Conservation (phyloP, 2,113 vertebrate species). For the Octodon degus region DNA sequence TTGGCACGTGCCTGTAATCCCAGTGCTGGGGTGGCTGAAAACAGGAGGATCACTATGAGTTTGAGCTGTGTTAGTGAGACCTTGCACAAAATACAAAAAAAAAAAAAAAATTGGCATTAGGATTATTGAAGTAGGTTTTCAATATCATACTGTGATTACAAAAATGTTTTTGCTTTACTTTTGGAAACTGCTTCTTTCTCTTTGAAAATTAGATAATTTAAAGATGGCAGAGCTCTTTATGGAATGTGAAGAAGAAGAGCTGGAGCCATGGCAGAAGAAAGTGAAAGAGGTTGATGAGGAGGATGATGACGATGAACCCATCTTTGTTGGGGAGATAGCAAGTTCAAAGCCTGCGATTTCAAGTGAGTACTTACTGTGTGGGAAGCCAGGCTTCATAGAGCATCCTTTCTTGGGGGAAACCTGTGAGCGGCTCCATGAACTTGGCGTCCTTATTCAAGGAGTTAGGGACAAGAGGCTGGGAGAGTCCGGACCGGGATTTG, state of each 20-base stretch:
- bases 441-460: neutral
- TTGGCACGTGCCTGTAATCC: too few relatives aligned
- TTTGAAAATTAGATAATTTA: conserved; percentile 74
- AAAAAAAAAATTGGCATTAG: conserved; percentile 36
- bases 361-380: conserved; percentile 84
- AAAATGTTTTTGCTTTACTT: conserved; percentile 16
- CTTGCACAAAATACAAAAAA: too few relatives aligned
- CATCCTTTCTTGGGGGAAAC: neutral
- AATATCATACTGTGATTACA: neutral
- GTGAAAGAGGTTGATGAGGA: conserved; percentile 92
- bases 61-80: too few relatives aligned
- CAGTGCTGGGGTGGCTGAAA: too few relatives aligned
- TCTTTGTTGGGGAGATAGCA: conserved; percentile 97
- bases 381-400: neutral
- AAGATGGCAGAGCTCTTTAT: conserved; percentile 99
- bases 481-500: neutral
- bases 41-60: too few relatives aligned
- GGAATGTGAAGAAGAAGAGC: conserved; percentile 99
- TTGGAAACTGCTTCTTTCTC: conserved; percentile 40
- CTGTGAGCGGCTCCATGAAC: neutral
- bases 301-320: conserved; percentile 93
- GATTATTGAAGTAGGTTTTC: conserved; percentile 51
- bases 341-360: conserved; percentile 89
- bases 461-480: neutral
- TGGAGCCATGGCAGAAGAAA: conserved; percentile 98